Evolutionary conservation across 2,113 vertebrate genomes (phyloP).

Genomic region (Pachyramphus minor): DNA sequence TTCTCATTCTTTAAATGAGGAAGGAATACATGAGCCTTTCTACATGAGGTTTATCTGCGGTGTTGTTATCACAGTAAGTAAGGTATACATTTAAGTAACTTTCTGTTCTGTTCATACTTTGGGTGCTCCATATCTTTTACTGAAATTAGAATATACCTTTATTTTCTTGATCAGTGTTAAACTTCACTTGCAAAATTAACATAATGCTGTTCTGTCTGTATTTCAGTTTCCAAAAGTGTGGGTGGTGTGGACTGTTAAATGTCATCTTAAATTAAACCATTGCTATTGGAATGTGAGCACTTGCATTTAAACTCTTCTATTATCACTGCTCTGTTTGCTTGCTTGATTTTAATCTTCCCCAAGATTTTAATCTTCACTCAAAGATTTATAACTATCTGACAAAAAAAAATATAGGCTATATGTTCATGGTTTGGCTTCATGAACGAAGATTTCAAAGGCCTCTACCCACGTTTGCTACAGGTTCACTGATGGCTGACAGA

Average conservation of each 20-base stretch:
- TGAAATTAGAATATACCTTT: neutral
- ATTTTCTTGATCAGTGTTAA: neutral
- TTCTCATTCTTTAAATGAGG: neutral
- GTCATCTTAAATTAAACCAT: neutral
- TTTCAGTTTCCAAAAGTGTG: neutral
- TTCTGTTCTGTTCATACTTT: neutral
- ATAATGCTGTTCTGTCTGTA: neutral
- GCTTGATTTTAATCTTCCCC: neutral
- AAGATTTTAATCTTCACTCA: neutral
- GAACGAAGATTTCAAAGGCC: too few species aligned
- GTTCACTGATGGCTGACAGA: too few species aligned
- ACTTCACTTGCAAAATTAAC: neutral
- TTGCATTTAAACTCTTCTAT: neutral
- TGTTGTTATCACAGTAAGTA: neutral
- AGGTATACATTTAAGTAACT: neutral
- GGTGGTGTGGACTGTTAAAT: neutral
- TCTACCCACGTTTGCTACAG: too few species aligned
- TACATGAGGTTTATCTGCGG: accelerated
- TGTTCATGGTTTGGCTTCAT: too few species aligned
- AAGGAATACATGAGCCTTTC: neutral
- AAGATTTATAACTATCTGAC: neutral
- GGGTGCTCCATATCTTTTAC: neutral
- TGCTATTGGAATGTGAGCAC: neutral
- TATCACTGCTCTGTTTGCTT: neutral
- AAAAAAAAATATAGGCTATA: neutral